Evolutionary conservation across 2,888 invertebrate species (phyloP), one percentile per base, ranked within the genome.

Genomic region (Trachelus stipa): DNA sequence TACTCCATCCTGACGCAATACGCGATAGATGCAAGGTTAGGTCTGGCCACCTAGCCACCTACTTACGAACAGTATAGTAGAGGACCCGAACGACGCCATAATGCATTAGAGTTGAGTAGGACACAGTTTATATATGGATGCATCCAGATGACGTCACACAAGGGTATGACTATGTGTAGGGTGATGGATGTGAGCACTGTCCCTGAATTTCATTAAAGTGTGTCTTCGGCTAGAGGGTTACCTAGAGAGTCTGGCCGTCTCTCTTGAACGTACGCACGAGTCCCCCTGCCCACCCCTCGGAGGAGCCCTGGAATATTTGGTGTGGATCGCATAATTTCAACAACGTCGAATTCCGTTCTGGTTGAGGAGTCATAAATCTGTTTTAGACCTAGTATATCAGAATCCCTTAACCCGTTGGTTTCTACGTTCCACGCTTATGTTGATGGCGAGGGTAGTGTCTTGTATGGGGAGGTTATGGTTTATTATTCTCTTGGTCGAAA

Each of bases 61-160:
- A 56, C 56, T 9, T 23, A 56, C 56, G 9, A 56, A 6, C 23
- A 23, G 9, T 56, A 23, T 23, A 2, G 56, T 0, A 23, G 9
- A 74, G 74, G 34, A 23, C 30, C 30, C 3, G 71, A 34, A 33
- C 15, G 34, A 34, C 33, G 81, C 79, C 83, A 83, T 87, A 89
- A 88, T 88, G 88, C 87, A 89, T 89, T 89, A 88, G 85, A 85
- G 84, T 84, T 84, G 83, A 86, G 84, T 83, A 84, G 84, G 85
- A 85, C 82, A 85, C 83, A 84, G 85, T 88, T 87, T 84, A 84
- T 83, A 83, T 79, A 78, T 77, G 73, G 34, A 34, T 77, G 69
- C 68, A 56, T 35, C 81, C 79, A 85, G 78, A 82, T 86, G 85
- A 84, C 82, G 84, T 82, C 71, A 85, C 81, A 81, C 78, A 79